Conservation (phyloP, 2,888 invertebrate species). For the Dyspetes luteomarginatus region DNA sequence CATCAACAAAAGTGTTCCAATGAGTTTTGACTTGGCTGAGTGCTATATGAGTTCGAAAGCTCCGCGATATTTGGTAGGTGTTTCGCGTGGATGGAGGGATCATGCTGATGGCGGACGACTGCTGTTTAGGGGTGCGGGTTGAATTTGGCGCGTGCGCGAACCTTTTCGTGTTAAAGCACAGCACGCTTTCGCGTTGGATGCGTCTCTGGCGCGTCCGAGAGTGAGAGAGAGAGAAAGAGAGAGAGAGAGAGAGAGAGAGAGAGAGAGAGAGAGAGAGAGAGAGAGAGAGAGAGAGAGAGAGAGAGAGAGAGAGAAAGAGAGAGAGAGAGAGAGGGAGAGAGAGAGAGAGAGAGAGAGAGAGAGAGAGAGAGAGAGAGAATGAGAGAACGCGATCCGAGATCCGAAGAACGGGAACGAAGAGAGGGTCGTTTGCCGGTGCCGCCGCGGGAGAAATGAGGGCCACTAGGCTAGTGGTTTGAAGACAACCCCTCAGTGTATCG, state of each 20-base stretch:
- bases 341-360: conserved; percentile 4
- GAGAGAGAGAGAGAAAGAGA: conserved; percentile 3
- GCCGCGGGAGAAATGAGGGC: conserved; percentile 74
- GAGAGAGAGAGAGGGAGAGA: conserved; percentile 14
- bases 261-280: conserved; percentile 18
- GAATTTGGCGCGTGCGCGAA: not conserved
- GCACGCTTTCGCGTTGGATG: not conserved
- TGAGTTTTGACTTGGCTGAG: not conserved
- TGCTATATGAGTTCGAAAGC: conserved; percentile 1
- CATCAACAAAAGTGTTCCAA: not conserved
- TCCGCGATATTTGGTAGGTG: conserved; percentile 60
- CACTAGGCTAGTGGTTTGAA: conserved; percentile 77
- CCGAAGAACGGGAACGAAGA: conserved; percentile 24
- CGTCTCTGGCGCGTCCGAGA: not conserved
- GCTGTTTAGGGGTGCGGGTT: not conserved
- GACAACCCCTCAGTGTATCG: conserved; percentile 67
- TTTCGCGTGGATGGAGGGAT: conserved; percentile 55
- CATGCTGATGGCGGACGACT: not conserved
- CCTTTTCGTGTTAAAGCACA: not conserved
- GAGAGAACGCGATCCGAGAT: too few relatives aligned
- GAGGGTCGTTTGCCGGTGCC: conserved; percentile 52
- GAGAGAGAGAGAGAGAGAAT: conserved; percentile 6
- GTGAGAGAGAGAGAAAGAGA: not conserved
- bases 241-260: not conserved
- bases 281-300: not conserved